These are phyloP conservation scores for Decapterus maruadsi DNA, from an alignment of 2,797 vertebrate species.

Conservation along the genomic window DNA sequence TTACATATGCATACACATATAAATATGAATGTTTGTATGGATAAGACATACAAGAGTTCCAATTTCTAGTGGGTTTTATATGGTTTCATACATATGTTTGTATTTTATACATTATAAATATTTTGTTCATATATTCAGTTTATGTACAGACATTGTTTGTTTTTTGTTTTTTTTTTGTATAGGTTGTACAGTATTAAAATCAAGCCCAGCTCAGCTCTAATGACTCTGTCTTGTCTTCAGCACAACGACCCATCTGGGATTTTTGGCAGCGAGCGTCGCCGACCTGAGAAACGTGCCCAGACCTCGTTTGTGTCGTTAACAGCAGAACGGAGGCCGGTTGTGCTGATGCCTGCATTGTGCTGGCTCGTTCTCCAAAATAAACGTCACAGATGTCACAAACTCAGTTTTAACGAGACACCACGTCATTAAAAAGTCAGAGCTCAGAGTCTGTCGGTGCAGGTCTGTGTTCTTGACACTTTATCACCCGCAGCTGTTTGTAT, in stretches of 20 bases:
- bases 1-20: too few relatives aligned
- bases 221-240: slow-evolving; percentile 7
- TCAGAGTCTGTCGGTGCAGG: neutral
- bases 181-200: neutral
- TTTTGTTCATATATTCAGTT: too few relatives aligned
- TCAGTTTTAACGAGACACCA: neutral
- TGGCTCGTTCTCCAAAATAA: slow-evolving; percentile 24
- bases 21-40: too few relatives aligned
- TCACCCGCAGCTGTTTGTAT: slow-evolving; percentile 51
- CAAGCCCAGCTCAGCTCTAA: neutral
- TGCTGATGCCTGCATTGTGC: neutral
- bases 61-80: too few relatives aligned
- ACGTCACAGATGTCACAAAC: slow-evolving; percentile 22
- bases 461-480: slow-evolving; percentile 14
- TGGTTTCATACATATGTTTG: too few relatives aligned
- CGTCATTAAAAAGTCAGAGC: neutral
- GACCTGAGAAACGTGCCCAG: slow-evolving; percentile 14
- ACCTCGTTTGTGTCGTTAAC: neutral
- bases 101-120: too few relatives aligned
- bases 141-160: too few relatives aligned
- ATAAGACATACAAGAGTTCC: too few relatives aligned
- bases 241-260: slow-evolving; percentile 9
- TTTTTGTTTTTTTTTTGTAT: neutral
- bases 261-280: neutral
- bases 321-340: slow-evolving; percentile 22